Conservation (phyloP, 2,797 vertebrate genomes). For the Pangasius krempfi region DNA sequence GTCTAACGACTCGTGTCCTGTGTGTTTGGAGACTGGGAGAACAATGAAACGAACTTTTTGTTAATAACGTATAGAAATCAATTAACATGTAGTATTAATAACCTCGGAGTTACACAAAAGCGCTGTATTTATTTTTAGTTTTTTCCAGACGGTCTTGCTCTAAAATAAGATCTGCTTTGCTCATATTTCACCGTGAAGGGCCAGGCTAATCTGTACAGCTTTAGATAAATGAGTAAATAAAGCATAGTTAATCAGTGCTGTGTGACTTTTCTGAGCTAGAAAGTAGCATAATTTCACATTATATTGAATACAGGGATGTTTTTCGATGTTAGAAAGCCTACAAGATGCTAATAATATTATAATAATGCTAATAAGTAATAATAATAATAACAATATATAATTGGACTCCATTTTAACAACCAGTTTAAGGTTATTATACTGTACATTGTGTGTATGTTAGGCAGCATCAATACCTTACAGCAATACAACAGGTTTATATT, state of each 20-base stretch:
- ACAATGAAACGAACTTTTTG: background rate
- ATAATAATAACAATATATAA: background rate
- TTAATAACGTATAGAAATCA: background rate
- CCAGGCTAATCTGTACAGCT: background rate
- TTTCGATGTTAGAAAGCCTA: background rate
- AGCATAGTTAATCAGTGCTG: background rate
- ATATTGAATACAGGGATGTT: background rate
- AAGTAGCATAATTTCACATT: background rate
- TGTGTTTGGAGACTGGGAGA: background rate
- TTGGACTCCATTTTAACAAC: background rate
- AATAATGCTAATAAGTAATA: too few species aligned
- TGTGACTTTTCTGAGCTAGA: background rate
- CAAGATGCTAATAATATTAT: background rate
- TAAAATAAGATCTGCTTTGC: background rate
- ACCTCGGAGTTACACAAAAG: background rate
- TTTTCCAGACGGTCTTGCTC: background rate
- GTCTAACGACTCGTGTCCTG: slow-evolving; percentile 1
- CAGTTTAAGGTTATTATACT: background rate
- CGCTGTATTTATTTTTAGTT: too few species aligned
- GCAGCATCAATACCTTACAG: background rate
- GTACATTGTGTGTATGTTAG: background rate
- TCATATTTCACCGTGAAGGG: background rate
- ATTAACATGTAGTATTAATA: background rate
- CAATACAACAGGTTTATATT: background rate
- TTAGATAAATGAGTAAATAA: background rate